Conservation (phyloP, 2,888 invertebrate species). For the Leptopterna dolabrata region DNA sequence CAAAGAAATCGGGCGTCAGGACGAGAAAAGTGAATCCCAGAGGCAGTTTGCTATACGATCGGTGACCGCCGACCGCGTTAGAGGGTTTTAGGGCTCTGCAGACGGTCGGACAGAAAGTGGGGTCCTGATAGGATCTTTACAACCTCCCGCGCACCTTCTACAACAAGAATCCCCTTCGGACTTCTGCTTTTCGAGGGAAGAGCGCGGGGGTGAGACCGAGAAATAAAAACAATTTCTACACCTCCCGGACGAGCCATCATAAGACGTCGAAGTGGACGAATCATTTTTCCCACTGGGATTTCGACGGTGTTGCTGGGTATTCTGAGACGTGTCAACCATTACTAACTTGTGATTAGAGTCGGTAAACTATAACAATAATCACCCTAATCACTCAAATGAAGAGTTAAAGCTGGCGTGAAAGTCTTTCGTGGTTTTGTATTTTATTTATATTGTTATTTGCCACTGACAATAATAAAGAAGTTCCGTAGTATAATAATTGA, state of each 20-base stretch:
- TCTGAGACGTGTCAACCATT: no score
- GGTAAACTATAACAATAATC: no score
- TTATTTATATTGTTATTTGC: no score
- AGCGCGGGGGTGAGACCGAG: not conserved
- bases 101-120: not conserved
- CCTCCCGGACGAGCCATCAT: not conserved
- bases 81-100: conserved; percentile 11
- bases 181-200: not conserved
- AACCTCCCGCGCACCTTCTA: conserved; percentile 6
- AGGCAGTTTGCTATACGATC: not conserved
- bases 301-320: no score
- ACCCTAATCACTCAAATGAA: no score
- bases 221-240: not conserved
- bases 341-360: no score
- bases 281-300: no score
- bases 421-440: no score
- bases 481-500: no score
- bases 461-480: no score
- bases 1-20: not conserved
- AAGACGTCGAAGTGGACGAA: not conserved
- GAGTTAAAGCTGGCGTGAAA: no score
- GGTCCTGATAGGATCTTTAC: conserved; percentile 3
- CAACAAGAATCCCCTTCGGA: not conserved
- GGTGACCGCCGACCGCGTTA: conserved; percentile 4
- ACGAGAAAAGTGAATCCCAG: not conserved